Evolutionary conservation across 1,140 invertebrate species (phyloP).

Genomic region (Diabrotica undecimpunctata): DNA sequence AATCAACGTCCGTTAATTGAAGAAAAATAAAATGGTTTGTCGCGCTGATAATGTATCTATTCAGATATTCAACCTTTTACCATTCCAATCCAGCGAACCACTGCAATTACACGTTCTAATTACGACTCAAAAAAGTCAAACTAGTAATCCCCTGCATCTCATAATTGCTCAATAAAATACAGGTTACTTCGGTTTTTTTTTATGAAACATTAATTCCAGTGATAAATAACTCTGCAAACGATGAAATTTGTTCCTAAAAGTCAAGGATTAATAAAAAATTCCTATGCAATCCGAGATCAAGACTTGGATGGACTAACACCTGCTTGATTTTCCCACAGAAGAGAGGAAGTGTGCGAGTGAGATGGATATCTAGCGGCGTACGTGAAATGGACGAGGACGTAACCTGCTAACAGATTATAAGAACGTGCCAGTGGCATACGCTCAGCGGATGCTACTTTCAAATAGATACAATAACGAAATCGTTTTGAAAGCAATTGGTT

Average conservation of each 20-base stretch:
- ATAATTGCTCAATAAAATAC: slow-evolving; percentile 17
- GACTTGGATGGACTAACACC: slow-evolving; percentile 19
- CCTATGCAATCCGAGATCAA: slow-evolving; percentile 18
- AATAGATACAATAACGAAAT: no score
- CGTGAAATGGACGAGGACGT: slow-evolving; percentile 7
- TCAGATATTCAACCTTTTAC: no score
- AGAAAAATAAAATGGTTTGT: no score
- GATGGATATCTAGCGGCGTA: slow-evolving; percentile 1
- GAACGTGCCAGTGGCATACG: no score
- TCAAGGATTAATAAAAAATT: slow-evolving; percentile 26
- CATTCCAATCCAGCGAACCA: no score
- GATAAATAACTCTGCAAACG: slow-evolving; percentile 19
- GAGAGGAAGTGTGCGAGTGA: slow-evolving; percentile 22
- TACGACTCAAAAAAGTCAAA: no score
- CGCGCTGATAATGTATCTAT: no score
- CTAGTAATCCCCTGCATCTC: no score
- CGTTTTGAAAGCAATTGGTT: no score
- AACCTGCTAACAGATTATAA: background rate
- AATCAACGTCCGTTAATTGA: no score
- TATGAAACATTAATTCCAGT: slow-evolving; percentile 18
- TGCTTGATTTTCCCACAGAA: slow-evolving; percentile 26
- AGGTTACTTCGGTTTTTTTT: slow-evolving; percentile 5
- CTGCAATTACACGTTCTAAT: no score
- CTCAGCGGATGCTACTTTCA: no score
- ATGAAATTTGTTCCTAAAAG: slow-evolving; percentile 24